These are phyloP conservation scores for Diarsia dahlii DNA, from an alignment of 2,888 invertebrate species.

Conservation along the genomic window DNA sequence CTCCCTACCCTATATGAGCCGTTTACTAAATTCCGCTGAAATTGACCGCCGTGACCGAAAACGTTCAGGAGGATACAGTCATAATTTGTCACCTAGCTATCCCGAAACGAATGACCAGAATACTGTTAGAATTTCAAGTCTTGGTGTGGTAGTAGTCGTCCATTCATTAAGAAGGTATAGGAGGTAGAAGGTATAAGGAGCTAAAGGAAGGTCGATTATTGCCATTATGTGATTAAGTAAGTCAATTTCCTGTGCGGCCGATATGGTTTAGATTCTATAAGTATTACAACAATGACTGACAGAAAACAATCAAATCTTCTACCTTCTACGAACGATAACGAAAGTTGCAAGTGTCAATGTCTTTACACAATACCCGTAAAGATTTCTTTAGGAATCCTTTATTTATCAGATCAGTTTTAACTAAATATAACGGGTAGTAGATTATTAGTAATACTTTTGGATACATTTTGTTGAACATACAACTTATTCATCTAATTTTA, in stretches of 20 bases:
- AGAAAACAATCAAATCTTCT: conserved; percentile 10
- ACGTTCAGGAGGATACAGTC: neutral
- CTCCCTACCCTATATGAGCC: neutral
- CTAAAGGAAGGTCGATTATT: no score
- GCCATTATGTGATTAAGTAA: neutral
- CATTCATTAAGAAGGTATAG: no score
- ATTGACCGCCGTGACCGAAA: neutral
- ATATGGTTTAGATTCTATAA: conserved; percentile 15
- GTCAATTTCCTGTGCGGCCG: neutral
- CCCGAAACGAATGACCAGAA: no score
- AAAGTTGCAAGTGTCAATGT: conserved; percentile 22
- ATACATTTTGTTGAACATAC: neutral
- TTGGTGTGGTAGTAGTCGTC: no score
- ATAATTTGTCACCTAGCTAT: no score
- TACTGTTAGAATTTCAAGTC: neutral
- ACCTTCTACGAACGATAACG: neutral
- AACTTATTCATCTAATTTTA: neutral
- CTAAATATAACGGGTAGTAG: no score
- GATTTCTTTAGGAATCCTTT: neutral
- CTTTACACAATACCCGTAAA: neutral
- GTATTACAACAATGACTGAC: conserved; percentile 1
- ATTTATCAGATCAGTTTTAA: neutral
- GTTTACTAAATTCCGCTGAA: neutral
- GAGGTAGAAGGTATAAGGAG: no score
- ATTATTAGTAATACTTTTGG: no score